These are phyloP conservation scores for Iphiclides podalirius DNA, from an alignment of 2,888 invertebrate genomes.

Conservation along the genomic window DNA sequence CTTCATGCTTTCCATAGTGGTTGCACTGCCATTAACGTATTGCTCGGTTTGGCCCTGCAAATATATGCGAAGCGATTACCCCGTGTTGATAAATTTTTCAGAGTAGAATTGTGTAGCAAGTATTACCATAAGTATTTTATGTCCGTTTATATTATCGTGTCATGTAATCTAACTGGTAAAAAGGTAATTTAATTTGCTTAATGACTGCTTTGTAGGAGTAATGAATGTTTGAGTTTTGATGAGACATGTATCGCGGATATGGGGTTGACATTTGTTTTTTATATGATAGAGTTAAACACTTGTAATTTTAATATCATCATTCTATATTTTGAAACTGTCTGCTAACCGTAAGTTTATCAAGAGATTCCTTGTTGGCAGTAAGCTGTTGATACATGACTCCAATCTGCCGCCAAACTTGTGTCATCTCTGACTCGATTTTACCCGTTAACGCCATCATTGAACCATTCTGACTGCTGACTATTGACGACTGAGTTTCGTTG, in stretches of 20 bases:
- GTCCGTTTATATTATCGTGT: too few species aligned
- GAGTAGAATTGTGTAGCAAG: neutral
- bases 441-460: slow-evolving; percentile 86
- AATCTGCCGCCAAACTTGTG: slow-evolving; percentile 94
- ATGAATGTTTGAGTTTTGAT: too few species aligned
- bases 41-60: slow-evolving; percentile 86
- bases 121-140: neutral
- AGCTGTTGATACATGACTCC: slow-evolving; percentile 93
- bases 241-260: too few species aligned
- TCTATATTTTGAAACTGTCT: too few species aligned
- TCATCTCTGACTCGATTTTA: slow-evolving; percentile 89
- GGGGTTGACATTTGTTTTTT: too few species aligned
- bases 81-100: slow-evolving; percentile 11
- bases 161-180: too few species aligned
- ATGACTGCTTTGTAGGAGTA: too few species aligned
- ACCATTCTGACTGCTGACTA: slow-evolving; percentile 86
- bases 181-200: too few species aligned
- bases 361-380: slow-evolving; percentile 84
- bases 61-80: slow-evolving; percentile 27
- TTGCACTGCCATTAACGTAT: slow-evolving; percentile 89
- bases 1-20: slow-evolving; percentile 88
- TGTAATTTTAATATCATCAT: too few species aligned
- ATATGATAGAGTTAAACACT: too few species aligned
- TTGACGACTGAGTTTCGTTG: slow-evolving; percentile 83
- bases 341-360: slow-evolving; percentile 84